These are phyloP conservation scores for Spodoptera litura DNA, from an alignment of 1,140 invertebrate genomes.

Conservation along the genomic window DNA sequence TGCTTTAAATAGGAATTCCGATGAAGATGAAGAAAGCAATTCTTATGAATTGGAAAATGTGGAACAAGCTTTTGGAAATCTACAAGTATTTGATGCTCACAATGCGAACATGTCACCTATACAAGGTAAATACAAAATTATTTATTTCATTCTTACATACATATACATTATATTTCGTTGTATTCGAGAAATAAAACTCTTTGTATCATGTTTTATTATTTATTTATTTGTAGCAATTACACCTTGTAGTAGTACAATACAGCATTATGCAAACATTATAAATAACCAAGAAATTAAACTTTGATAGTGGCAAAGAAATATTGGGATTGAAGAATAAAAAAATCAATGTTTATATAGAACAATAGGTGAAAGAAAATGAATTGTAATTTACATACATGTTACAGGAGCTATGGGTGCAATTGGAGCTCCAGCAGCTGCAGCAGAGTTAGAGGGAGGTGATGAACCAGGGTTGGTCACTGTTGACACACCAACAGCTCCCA, in stretches of 20 bases:
- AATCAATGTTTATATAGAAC: no score
- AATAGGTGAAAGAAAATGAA: no score
- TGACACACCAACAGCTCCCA: slow-evolving; percentile 72
- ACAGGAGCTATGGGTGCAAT: slow-evolving; percentile 76
- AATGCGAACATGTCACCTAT: slow-evolving; percentile 80
- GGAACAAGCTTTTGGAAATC: slow-evolving; percentile 77
- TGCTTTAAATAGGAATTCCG: slow-evolving; percentile 67
- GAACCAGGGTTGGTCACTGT: slow-evolving; percentile 76
- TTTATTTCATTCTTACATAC: background rate
- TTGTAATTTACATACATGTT: background rate
- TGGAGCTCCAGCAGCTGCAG: slow-evolving; percentile 70
- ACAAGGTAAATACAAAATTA: slow-evolving; percentile 65
- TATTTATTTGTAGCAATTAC: no score
- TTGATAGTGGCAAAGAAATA: no score
- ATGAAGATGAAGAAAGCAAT: slow-evolving; percentile 82
- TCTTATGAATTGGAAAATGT: slow-evolving; percentile 78
- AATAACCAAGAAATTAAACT: no score
- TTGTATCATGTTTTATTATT: no score
- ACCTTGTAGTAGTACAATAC: no score
- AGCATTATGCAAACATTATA: no score
- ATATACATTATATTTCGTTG: background rate
- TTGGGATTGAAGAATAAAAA: background rate
- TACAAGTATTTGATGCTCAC: slow-evolving; percentile 78
- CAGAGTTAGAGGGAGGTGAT: slow-evolving; percentile 78
- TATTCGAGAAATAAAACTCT: background rate